Evolutionary conservation across 2,113 vertebrate genomes (phyloP).

Genomic region (Myocastor coypus): DNA sequence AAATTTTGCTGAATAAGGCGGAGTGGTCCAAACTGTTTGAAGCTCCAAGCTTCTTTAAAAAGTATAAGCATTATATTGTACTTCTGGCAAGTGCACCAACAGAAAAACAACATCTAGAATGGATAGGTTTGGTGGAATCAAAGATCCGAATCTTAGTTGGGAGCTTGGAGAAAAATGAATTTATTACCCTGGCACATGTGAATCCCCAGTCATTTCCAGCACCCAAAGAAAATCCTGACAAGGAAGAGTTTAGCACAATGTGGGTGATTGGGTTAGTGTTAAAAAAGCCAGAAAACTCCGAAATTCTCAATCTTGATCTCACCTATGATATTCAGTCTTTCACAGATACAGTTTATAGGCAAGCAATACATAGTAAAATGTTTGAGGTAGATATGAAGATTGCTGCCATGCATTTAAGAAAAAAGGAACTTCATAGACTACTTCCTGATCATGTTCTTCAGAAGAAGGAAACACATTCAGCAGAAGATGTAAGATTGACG

Average conservation of each 20-base stretch:
- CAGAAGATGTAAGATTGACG: constrained; percentile 86
- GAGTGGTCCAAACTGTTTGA: constrained; percentile 96
- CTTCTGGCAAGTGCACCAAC: constrained; percentile 92
- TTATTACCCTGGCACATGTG: constrained; percentile 92
- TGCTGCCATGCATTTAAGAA: constrained; percentile 91
- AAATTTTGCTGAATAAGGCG: constrained; percentile 93
- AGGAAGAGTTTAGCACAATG: constrained; percentile 92
- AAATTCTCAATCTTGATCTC: constrained; percentile 92
- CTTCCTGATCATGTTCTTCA: constrained; percentile 90
- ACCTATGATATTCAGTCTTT: constrained; percentile 93
- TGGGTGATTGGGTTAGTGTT: constrained; percentile 94
- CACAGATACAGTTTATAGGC: constrained; percentile 93
- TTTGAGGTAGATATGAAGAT: constrained; percentile 94
- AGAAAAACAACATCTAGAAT: constrained; percentile 92
- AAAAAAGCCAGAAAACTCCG: constrained; percentile 92
- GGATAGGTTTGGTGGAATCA: constrained; percentile 94
- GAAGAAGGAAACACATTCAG: constrained; percentile 88
- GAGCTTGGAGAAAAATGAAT: constrained; percentile 92
- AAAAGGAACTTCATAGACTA: constrained; percentile 91
- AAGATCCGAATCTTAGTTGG: constrained; percentile 95
- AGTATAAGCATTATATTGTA: constrained; percentile 96
- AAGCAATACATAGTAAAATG: constrained; percentile 93
- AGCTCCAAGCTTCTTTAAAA: constrained; percentile 94
- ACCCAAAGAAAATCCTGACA: constrained; percentile 87
- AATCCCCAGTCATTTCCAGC: constrained; percentile 92